A percentile compares a stretch with the other conserved stretches of the same genome.
Evolutionary conservation across 2,113 vertebrate species (phyloP).

Genomic region (Rostratula benghalensis): DNA sequence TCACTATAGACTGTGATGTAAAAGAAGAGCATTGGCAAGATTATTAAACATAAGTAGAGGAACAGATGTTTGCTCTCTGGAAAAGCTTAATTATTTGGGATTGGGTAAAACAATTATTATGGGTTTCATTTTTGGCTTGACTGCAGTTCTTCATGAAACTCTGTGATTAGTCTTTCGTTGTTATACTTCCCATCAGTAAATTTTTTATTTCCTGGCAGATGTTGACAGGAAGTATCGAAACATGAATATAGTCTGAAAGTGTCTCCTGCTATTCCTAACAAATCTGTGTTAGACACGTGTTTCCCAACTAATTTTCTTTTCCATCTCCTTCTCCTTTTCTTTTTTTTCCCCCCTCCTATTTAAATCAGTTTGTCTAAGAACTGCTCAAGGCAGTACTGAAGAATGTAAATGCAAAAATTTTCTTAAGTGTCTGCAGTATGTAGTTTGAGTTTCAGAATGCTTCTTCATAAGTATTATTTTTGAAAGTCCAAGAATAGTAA

Average conservation of each 20-base stretch:
- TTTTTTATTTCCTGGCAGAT: background rate
- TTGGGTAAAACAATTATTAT: background rate
- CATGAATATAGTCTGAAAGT: background rate
- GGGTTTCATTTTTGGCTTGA: background rate
- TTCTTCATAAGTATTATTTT: background rate
- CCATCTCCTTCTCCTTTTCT: too few species aligned
- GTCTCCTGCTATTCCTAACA: background rate
- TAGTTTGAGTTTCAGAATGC: background rate
- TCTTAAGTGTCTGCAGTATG: background rate
- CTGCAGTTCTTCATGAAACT: background rate
- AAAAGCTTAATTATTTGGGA: background rate
- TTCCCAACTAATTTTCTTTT: background rate
- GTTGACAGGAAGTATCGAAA: background rate
- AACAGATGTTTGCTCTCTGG: slow-evolving; percentile 14
- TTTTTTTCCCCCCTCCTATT: too few species aligned
- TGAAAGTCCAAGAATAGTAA: background rate
- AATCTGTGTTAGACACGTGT: background rate
- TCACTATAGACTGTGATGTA: background rate
- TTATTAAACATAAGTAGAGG: background rate
- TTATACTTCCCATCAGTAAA: background rate
- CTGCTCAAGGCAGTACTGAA: background rate
- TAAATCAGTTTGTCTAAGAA: background rate
- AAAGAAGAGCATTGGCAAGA: background rate
- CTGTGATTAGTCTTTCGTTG: background rate
- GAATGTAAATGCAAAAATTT: background rate